These are phyloP conservation scores for Gryllus bimaculatus DNA, from an alignment of 1,140 invertebrate species.

Conservation along the genomic window DNA sequence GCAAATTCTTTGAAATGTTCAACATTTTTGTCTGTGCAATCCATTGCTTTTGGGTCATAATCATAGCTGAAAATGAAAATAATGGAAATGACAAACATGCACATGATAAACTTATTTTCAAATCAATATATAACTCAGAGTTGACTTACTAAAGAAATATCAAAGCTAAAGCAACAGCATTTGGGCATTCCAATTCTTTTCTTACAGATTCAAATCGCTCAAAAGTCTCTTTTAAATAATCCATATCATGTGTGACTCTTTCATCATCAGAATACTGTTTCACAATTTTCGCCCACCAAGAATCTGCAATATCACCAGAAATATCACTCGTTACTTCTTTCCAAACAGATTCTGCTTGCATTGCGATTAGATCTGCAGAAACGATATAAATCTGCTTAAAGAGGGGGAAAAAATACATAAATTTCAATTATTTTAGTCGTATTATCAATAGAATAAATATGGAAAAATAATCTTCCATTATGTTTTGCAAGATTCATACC, in stretches of 20 bases:
- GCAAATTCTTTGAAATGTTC: constrained; percentile 38
- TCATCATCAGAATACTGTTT: constrained; percentile 23
- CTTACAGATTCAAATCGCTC: constrained; percentile 31
- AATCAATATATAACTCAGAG: background rate
- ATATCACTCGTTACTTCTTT: constrained; percentile 3
- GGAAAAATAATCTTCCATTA: too few species aligned
- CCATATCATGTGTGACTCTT: constrained; percentile 30
- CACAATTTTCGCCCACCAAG: constrained; percentile 12
- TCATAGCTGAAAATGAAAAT: constrained; percentile 33
- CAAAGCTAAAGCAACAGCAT: constrained; percentile 33
- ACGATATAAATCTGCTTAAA: background rate
- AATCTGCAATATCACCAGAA: background rate
- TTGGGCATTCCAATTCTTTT: constrained; percentile 30
- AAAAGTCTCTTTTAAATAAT: constrained; percentile 32
- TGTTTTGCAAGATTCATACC: too few species aligned
- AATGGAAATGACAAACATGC: background rate
- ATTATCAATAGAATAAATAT: too few species aligned
- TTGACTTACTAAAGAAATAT: constrained; percentile 38
- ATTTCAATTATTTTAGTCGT: too few species aligned
- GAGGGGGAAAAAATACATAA: background rate
- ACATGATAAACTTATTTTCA: background rate
- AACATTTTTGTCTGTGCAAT: constrained; percentile 38
- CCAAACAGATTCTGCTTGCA: constrained; percentile 1
- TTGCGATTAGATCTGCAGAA: background rate
- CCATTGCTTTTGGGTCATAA: constrained; percentile 40